These are phyloP conservation scores for Daubentonia madagascariensis DNA, from an alignment of 2,113 vertebrate genomes.

Conservation along the genomic window DNA sequence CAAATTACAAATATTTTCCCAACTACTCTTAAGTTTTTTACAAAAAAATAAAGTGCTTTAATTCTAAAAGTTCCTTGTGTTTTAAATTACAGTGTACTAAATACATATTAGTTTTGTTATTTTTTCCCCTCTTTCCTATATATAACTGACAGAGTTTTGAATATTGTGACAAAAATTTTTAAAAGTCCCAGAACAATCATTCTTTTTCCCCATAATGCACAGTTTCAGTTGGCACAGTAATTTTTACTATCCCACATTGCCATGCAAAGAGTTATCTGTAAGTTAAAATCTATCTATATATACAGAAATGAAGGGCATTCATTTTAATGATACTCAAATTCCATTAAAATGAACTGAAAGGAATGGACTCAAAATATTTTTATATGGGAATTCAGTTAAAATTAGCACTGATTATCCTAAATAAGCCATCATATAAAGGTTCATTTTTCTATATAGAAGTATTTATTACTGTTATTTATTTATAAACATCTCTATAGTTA, in stretches of 20 bases:
- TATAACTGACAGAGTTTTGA: not conserved
- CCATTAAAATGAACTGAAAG: not conserved
- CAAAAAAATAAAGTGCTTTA: conserved; percentile 21
- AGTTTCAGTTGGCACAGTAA: not conserved
- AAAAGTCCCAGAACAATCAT: not conserved
- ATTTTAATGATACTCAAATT: not conserved
- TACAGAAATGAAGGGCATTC: not conserved
- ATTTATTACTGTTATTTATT: not conserved
- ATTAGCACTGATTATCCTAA: not conserved
- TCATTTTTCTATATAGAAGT: not conserved
- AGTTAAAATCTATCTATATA: not conserved
- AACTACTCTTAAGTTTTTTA: not conserved
- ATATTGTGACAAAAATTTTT: conserved; percentile 4
- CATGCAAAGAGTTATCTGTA: not conserved
- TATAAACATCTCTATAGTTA: not conserved
- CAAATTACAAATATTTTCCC: conserved; percentile 10
- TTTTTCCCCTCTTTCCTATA: not conserved
- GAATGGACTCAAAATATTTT: not conserved
- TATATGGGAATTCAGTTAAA: not conserved
- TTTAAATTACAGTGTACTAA: not conserved
- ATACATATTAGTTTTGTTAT: not conserved
- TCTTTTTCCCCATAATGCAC: not conserved
- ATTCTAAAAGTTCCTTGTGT: not conserved
- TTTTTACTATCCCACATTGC: not conserved
- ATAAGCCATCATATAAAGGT: not conserved